These are phyloP conservation scores for Cepaea hortensis DNA, from an alignment of 2,888 invertebrate species.

Conservation along the genomic window DNA sequence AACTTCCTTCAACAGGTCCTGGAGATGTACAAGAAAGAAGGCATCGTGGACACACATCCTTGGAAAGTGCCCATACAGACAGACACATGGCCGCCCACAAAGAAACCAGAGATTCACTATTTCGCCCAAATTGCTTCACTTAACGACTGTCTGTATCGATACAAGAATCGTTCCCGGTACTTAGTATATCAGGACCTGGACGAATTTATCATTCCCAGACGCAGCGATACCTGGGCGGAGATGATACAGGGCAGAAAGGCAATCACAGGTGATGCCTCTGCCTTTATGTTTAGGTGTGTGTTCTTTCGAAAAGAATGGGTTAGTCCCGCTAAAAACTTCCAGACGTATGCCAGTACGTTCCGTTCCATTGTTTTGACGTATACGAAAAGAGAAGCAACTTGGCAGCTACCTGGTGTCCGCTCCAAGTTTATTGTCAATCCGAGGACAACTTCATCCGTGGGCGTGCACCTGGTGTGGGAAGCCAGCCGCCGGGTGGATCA, in stretches of 20 bases:
- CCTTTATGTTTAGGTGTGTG: slow-evolving; percentile 44
- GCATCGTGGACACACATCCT: slow-evolving; percentile 65
- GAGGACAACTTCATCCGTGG: slow-evolving; percentile 54
- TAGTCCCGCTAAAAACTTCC: slow-evolving; percentile 46
- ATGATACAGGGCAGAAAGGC: slow-evolving; percentile 48
- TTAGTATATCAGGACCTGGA: slow-evolving; percentile 73
- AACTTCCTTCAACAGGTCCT: slow-evolving; percentile 24
- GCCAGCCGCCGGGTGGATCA: slow-evolving; percentile 29
- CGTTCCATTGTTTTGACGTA: slow-evolving; percentile 60
- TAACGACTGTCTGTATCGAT: slow-evolving; percentile 73
- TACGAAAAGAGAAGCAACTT: slow-evolving; percentile 55
- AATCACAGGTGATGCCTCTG: background rate
- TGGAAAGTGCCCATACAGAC: slow-evolving; percentile 70
- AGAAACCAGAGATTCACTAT: slow-evolving; percentile 69
- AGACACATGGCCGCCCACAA: slow-evolving; percentile 54
- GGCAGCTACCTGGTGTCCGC: slow-evolving; percentile 54
- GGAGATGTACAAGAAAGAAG: slow-evolving; percentile 25
- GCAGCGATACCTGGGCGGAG: slow-evolving; percentile 57
- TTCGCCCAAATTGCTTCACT: slow-evolving; percentile 72
- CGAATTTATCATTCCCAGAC: slow-evolving; percentile 72
- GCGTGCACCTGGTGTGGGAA: slow-evolving; percentile 62
- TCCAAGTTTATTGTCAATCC: slow-evolving; percentile 65
- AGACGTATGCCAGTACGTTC: slow-evolving; percentile 53
- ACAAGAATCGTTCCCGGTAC: slow-evolving; percentile 60
- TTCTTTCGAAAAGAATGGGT: slow-evolving; percentile 68